A percentile compares a stretch with the other conserved stretches of the same genome.
Conservation (phyloP, 2,113 vertebrate genomes). For the Nothocercus nigrocapillus region DNA sequence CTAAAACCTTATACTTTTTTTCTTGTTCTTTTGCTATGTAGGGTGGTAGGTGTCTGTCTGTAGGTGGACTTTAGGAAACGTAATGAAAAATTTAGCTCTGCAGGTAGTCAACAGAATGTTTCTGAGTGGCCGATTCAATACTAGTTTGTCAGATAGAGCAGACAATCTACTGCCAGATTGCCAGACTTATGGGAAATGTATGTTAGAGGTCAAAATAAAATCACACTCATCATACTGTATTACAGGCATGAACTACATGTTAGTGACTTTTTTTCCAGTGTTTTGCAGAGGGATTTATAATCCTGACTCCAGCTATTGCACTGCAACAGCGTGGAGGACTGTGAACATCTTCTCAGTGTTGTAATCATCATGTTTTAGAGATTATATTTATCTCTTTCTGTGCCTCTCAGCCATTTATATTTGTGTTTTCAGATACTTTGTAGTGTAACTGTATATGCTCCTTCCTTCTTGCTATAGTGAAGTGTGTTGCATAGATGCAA, state of each 20-base stretch:
- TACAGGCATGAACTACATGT: background rate
- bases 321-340: background rate
- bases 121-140: background rate
- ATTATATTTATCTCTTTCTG: background rate
- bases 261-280: background rate
- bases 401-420: constrained; percentile 6
- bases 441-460: background rate
- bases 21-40: background rate
- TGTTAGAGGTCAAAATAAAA: background rate
- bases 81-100: background rate
- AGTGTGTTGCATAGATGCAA: background rate
- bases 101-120: background rate
- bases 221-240: background rate
- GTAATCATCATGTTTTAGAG: background rate
- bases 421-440: background rate
- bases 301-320: constrained; percentile 1
- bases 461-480: background rate
- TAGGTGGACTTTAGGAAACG: background rate
- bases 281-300: constrained; percentile 16
- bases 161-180: background rate
- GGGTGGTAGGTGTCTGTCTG: no score
- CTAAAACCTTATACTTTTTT: background rate
- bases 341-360: constrained; percentile 1
- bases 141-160: background rate
- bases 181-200: background rate